phyloP scores from a whole-genome alignment of 2,797 vertebrate genomes.

The Lithobates pipiens region DNA sequence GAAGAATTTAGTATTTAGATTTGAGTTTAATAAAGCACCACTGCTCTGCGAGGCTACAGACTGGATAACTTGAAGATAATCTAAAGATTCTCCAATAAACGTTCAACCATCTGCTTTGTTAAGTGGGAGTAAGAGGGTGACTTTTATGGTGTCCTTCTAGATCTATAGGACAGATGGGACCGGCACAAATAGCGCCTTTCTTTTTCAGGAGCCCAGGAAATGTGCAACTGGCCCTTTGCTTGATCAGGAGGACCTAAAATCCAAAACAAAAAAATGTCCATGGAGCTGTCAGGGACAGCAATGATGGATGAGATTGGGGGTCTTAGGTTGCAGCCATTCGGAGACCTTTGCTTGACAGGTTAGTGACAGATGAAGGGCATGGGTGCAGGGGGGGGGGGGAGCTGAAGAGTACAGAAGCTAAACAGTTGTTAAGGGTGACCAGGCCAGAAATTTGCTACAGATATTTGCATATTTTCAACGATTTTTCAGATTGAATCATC shows the following conservation, averaged over 20 bases:
- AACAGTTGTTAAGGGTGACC: conserved; percentile 56
- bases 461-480: neutral
- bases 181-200: conserved; percentile 49
- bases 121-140: conserved; percentile 10
- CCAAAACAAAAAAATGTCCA: conserved; percentile 32
- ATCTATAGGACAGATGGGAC: conserved; percentile 59
- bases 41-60: neutral
- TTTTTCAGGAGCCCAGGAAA: conserved; percentile 58
- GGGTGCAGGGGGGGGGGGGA: conserved; percentile 21
- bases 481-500: neutral
- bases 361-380: conserved; percentile 62
- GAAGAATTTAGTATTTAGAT: conserved; percentile 16
- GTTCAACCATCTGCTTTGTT: conserved; percentile 55
- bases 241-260: conserved; percentile 52
- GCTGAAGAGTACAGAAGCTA: neutral
- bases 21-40: conserved; percentile 39
- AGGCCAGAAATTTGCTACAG: conserved; percentile 11
- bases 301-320: conserved; percentile 62
- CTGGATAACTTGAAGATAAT: conserved; percentile 35
- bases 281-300: conserved; percentile 55
- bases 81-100: conserved; percentile 32
- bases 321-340: conserved; percentile 46
- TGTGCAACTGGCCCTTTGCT: conserved; percentile 52
- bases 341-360: conserved; percentile 59
- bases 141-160: conserved; percentile 42